Base-by-base conservation (phyloP, 2,888 invertebrate genomes). In the Meteorus colon region DNA sequence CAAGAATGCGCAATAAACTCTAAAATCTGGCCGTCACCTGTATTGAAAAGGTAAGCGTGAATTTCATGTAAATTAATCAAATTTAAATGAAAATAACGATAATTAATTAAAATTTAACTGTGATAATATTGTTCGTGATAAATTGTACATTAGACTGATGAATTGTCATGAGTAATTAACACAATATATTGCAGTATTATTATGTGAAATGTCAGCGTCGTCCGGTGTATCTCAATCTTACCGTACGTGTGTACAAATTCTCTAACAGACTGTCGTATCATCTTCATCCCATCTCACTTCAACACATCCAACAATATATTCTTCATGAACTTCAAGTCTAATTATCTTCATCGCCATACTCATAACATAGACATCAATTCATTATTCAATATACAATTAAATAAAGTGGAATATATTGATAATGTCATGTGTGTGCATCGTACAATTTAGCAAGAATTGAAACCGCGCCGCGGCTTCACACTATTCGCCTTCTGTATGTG, bases 1-100 rank as follows among this genome's bases (percentile, higher is more conserved):
- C 8, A 79, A 77, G 81, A 73, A 82, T 89, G 90, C 90, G 91
- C 90, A 88, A 79, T 84, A 82, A 81, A 84, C 82, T 88, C 90
- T 89, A 88, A 90, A 90, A 90, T 89, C 89, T 90, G 90, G 90
- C 91, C 90, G 91, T 91, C 91, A 91, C 90, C 91, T 91, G 91
- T 91, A 90, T 91, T 91, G 90, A 90, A 90, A 90, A 90, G 90
- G 91, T 90, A 90, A 90, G 91, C 88, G 85, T 41, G 84, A 85
- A 85, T 84, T 81, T 85, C 85, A 84, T 82, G 66, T 75, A 66
- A 51, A 41, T 76, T 73, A 73, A 29, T 45, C 45, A 66, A 48
- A 41, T 41, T 74, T 78, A 77, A 84, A 85, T 86, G 85, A 75
- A 74, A 74, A 71, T 62, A 65, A 70, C 27, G 34, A 70, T 70